These are phyloP conservation scores for Ophion costatus DNA, from an alignment of 2,888 invertebrate genomes.

Conservation along the genomic window DNA sequence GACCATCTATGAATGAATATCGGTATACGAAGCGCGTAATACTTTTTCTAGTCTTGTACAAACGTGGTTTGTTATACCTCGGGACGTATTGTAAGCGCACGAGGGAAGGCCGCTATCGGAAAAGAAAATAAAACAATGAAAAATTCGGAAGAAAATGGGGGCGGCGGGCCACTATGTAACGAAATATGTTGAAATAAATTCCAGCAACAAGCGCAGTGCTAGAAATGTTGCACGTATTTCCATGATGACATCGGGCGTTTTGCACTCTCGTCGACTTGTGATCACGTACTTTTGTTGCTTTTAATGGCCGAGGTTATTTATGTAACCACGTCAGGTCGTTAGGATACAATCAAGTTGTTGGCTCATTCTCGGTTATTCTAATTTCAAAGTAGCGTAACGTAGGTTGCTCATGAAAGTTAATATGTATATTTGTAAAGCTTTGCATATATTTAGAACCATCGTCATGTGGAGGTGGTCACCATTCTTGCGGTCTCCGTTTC, in stretches of 20 bases:
- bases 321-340: neutral
- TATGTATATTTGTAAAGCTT: too few relatives aligned
- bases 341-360: neutral
- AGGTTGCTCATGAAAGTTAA: neutral
- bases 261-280: slow-evolving; percentile 40
- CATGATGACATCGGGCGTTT: slow-evolving; percentile 28
- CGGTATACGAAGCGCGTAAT: neutral
- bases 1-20: too few relatives aligned
- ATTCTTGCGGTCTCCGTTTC: too few relatives aligned
- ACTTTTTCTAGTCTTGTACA: neutral
- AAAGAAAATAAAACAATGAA: slow-evolving; percentile 8
- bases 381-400: neutral
- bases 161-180: slow-evolving; percentile 36
- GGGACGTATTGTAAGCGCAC: neutral
- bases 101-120: neutral
- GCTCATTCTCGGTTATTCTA: neutral
- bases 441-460: too few relatives aligned
- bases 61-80: neutral
- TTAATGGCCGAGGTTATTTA: neutral
- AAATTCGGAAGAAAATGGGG: slow-evolving; percentile 27
- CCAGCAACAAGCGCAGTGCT: slow-evolving; percentile 22
- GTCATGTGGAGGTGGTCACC: too few relatives aligned
- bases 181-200: slow-evolving; percentile 62
- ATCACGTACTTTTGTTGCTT: slow-evolving; percentile 20
- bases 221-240: slow-evolving; percentile 9